Base-by-base conservation (phyloP, 1,140 invertebrate genomes). In the Tetramorium alpestre region DNA sequence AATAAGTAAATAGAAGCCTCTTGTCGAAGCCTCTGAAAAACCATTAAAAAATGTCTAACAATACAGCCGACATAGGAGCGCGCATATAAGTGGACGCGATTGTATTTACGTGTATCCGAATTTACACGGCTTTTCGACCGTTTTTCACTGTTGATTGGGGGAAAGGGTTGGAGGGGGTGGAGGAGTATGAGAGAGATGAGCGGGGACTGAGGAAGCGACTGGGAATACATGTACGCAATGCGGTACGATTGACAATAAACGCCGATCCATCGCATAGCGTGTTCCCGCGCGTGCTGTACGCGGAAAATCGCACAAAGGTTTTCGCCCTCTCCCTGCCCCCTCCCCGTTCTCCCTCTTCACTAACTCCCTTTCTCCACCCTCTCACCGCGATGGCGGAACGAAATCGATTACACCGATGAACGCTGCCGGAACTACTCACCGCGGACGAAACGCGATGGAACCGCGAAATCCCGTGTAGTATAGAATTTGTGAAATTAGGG, bases 31-130 rank as follows among this genome's bases (percentile, higher is more conserved):
- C 16, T 18, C 13, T 18, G 44, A 22, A 49, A 33, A 22, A 38
- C 41, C 22, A 18, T 73, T 58, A 58, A 81, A 73, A 60, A 49
- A 4, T n/a, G 56, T 38, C 25, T 18, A 33, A 75, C 41, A 41
- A 75, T n/a, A 60, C 25, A 1, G 5, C 25, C 28, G 73, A 78
- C 49, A 22, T 16, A 41, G 10, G 18, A 28, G 58, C 56, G 47
- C 56, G 58, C 51, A 47, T 56, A 86, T 89, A 75, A 89, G 85
- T 62, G 70, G 49, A 62, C 58, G 73, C 65, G 56, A 78, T 75
- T 86, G 67, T 64, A 89, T 89, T 78, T 88, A 81, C 88, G 64
- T 86, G 49, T 80, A 78, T 88, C 60, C 18, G 76, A 65, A 78
- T 78, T 49, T 49, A 38, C 76, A 78, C 18, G 76, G 76, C 58